Evolutionary conservation across 2,888 invertebrate species (phyloP).

Genomic region (Diaphora mendica): DNA sequence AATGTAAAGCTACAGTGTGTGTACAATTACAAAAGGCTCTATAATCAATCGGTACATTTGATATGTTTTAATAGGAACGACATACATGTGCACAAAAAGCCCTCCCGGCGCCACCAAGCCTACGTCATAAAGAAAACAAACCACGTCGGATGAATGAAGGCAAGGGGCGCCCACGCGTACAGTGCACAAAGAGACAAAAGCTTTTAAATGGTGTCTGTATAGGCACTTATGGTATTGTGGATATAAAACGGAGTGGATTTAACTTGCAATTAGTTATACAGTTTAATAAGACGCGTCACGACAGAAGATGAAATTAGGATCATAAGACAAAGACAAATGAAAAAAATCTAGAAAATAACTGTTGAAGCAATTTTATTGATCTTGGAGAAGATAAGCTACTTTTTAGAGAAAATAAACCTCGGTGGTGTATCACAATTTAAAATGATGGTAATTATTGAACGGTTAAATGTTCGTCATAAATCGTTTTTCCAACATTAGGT

Average conservation of each 20-base stretch:
- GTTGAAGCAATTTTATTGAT: background rate
- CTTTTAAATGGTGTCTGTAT: constrained; percentile 65
- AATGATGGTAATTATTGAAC: too few relatives aligned
- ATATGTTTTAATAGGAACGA: constrained; percentile 46
- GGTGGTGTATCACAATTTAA: too few relatives aligned
- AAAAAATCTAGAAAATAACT: background rate
- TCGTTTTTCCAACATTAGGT: too few relatives aligned
- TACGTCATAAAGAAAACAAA: constrained; percentile 76
- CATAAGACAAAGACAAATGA: background rate
- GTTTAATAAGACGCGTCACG: background rate
- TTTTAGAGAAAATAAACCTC: background rate
- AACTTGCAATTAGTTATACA: constrained; percentile 44
- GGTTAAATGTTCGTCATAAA: too few relatives aligned
- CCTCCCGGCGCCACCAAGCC: constrained; percentile 67
- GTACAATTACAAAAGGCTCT: constrained; percentile 20
- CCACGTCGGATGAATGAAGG: constrained; percentile 75
- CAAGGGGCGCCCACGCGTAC: constrained; percentile 77
- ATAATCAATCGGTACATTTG: constrained; percentile 28
- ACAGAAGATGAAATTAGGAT: constrained; percentile 8
- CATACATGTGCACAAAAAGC: constrained; percentile 56
- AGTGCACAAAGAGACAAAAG: constrained; percentile 73
- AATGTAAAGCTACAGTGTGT: too few relatives aligned
- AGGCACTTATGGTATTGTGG: constrained; percentile 59
- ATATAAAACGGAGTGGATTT: constrained; percentile 43
- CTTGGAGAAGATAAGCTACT: background rate